Conservation (phyloP, 2,113 vertebrate genomes). For the Heliornis fulica region DNA sequence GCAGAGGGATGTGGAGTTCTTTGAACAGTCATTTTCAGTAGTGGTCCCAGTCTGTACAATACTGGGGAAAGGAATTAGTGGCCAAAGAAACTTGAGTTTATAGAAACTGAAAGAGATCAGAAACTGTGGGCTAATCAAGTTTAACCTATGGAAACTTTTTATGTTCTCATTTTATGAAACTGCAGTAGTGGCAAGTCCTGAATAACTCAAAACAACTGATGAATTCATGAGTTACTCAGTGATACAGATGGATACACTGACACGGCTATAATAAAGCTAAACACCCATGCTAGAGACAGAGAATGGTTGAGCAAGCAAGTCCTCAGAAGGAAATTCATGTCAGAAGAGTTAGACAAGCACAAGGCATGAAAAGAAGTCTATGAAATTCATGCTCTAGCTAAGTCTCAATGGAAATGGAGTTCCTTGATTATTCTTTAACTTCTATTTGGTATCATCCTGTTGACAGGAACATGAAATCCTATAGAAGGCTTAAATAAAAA, state of each 20-base stretch:
- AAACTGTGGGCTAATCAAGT: neutral
- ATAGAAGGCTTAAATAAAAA: constrained; percentile 11
- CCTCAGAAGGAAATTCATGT: neutral
- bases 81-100: neutral
- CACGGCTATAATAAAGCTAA: neutral
- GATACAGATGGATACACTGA: neutral
- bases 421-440: neutral
- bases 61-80: neutral
- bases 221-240: neutral
- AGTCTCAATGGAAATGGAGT: neutral
- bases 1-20: neutral
- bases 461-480: neutral
- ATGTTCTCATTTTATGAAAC: neutral
- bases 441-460: neutral
- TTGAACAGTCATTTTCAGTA: neutral
- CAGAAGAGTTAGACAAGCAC: constrained; percentile 1
- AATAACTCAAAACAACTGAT: neutral
- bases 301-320: neutral
- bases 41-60: neutral
- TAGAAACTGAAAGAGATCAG: neutral
- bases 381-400: neutral
- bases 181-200: neutral
- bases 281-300: neutral
- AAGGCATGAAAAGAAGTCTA: neutral
- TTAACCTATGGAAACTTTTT: neutral